phyloP scores from a whole-genome alignment of 2,888 invertebrate species.

The Eupithecia exiguata region DNA sequence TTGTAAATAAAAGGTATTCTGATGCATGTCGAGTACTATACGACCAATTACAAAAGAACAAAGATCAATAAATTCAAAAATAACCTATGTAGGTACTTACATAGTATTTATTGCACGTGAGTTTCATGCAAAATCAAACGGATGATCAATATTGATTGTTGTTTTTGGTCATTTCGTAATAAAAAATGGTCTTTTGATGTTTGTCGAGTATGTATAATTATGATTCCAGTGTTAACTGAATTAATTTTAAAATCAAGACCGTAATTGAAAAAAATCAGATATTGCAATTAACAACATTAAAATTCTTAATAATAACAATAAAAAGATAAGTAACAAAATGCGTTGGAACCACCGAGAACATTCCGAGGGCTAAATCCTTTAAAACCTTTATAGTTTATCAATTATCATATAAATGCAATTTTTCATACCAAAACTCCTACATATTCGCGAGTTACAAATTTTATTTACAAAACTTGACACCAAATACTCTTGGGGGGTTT shows the following conservation, averaged over 20 bases:
- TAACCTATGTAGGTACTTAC: not conserved
- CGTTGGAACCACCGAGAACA: conserved; percentile 77
- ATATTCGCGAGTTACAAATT: conserved; percentile 76
- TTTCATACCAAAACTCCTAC: conserved; percentile 73
- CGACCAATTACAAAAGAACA: conserved; percentile 4
- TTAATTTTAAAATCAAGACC: conserved; percentile 51
- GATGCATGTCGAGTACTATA: conserved; percentile 11
- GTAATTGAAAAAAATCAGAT: conserved; percentile 52
- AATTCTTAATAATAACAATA: conserved; percentile 83
- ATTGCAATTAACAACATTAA: conserved; percentile 81
- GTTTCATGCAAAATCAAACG: conserved; percentile 74
- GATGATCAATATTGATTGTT: conserved; percentile 50
- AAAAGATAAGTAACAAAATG: conserved; percentile 80
- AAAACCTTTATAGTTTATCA: conserved; percentile 57
- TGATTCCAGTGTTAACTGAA: conserved; percentile 49
- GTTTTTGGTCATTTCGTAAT: conserved; percentile 35
- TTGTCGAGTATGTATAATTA: conserved; percentile 26
- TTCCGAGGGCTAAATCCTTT: conserved; percentile 66
- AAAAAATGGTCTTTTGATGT: conserved; percentile 38
- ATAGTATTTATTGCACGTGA: not conserved
- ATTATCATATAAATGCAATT: conserved; percentile 78
- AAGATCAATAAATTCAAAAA: not conserved
- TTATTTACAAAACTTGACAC: conserved; percentile 73
- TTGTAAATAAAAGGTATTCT: conserved; percentile 39
- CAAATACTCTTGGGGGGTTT: conserved; percentile 54